Conservation (phyloP, 2,797 vertebrate species). For the Coregonus ussuriensis region DNA sequence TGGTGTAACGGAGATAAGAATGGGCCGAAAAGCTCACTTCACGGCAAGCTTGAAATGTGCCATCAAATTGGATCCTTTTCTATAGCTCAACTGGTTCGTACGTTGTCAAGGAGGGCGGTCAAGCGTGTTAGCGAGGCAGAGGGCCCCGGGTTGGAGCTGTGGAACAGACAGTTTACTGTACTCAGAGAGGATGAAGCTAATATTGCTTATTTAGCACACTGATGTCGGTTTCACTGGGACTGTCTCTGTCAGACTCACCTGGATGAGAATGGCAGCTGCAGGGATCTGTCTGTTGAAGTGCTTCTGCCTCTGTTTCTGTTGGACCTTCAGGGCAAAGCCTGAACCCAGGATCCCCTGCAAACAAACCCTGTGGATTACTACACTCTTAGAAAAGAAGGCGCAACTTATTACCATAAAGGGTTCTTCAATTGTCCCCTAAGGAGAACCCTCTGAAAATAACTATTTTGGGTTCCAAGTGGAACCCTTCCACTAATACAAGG, state of each 20-base stretch:
- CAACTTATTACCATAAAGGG: not conserved
- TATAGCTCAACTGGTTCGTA: too few relatives aligned
- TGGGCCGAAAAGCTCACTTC: too few relatives aligned
- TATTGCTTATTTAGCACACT: not conserved
- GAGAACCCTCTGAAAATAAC: not conserved
- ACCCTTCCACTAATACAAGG: not conserved
- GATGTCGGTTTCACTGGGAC: not conserved
- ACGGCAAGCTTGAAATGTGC: too few relatives aligned
- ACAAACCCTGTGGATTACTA: slow-evolving; percentile 8
- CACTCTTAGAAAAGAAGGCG: not conserved
- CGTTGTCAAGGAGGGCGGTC: too few relatives aligned
- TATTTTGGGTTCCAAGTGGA: not conserved
- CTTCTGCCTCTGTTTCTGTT: slow-evolving; percentile 98
- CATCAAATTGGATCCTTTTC: too few relatives aligned
- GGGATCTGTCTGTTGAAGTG: slow-evolving; percentile 99
- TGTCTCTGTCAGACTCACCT: slow-evolving; percentile 73
- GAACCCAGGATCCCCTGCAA: slow-evolving; percentile 94
- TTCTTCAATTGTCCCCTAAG: not conserved
- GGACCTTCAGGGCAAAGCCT: slow-evolving; percentile 96
- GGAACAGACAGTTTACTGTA: too few relatives aligned
- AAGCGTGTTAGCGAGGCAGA: too few relatives aligned
- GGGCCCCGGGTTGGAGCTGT: too few relatives aligned
- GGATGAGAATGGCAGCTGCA: slow-evolving; percentile 94
- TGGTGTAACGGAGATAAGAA: too few relatives aligned
- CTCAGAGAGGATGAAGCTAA: not conserved